Conservation (phyloP, 1,140 invertebrate genomes). For the Cardiocondyla obscurior region DNA sequence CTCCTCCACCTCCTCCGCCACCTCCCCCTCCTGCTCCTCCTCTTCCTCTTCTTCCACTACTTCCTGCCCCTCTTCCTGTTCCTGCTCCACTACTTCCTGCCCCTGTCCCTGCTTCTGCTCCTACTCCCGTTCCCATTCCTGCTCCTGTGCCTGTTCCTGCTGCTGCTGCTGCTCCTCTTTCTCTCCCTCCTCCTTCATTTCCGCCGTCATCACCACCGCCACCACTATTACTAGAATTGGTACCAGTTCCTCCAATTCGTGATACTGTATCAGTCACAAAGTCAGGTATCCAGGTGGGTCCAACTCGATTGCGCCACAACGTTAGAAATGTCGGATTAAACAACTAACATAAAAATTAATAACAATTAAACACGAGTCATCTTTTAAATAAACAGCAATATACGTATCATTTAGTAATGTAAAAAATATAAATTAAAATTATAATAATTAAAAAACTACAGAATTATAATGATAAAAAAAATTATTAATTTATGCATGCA, state of each 20-base stretch:
- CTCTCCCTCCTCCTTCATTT: not conserved
- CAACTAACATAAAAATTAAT: conserved; percentile 24
- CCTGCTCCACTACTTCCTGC: conserved; percentile 10
- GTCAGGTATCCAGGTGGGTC: conserved; percentile 9
- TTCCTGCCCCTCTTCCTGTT: not conserved
- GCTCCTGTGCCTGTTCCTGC: not conserved
- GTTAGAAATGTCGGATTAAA: conserved; percentile 29
- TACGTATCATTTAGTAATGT: not conserved
- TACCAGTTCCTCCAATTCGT: not conserved
- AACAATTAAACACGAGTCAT: not conserved
- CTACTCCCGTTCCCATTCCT: not conserved
- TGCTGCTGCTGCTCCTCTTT: not conserved
- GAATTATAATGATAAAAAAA: not conserved
- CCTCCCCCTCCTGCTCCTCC: not conserved
- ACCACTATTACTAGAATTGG: not conserved
- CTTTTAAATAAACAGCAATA: not conserved
- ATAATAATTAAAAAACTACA: not conserved
- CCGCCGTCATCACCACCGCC: not conserved
- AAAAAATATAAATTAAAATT: not conserved
- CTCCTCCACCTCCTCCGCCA: conserved; percentile 22
- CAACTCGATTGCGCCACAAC: conserved; percentile 46
- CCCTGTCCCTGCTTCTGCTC: not conserved
- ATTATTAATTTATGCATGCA: not conserved
- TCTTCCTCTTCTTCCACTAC: not conserved
- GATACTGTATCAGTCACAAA: conserved; percentile 1